Percentiles rank a stretch among this genome's conserved stretches.
Conservation (phyloP, 2,888 invertebrate genomes). For the Omphaloscelis lunosa region DNA sequence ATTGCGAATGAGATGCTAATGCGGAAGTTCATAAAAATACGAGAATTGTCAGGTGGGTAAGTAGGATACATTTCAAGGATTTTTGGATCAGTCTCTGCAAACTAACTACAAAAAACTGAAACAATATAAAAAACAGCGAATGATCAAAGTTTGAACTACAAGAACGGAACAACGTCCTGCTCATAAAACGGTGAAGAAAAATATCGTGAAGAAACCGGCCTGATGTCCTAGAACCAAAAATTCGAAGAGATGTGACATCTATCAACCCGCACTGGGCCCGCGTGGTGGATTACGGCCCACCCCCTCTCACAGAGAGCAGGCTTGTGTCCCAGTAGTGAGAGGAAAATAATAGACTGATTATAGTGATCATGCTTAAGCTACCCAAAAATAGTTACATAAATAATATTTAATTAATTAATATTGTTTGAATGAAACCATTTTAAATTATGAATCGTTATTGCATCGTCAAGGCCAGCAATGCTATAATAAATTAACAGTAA, state of each 20-base stretch:
- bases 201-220: no score
- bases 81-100: no score
- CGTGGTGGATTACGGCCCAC: background rate
- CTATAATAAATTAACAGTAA: conserved; percentile 3
- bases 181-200: no score
- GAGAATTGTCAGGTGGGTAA: no score
- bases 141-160: no score
- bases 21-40: no score
- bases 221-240: no score
- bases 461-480: conserved; percentile 7
- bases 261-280: background rate
- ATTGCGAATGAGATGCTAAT: no score
- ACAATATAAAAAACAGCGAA: no score
- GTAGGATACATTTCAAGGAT: background rate
- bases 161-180: no score
- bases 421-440: background rate
- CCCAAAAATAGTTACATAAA: background rate
- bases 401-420: background rate
- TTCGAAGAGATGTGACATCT: background rate
- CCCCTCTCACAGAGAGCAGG: background rate
- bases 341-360: no score
- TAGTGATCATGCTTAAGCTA: background rate
- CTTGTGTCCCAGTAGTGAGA: background rate
- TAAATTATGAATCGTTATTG: background rate
- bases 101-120: no score